Conservation (phyloP, 2,888 invertebrate genomes). For the Ectropis crepuscularia region DNA sequence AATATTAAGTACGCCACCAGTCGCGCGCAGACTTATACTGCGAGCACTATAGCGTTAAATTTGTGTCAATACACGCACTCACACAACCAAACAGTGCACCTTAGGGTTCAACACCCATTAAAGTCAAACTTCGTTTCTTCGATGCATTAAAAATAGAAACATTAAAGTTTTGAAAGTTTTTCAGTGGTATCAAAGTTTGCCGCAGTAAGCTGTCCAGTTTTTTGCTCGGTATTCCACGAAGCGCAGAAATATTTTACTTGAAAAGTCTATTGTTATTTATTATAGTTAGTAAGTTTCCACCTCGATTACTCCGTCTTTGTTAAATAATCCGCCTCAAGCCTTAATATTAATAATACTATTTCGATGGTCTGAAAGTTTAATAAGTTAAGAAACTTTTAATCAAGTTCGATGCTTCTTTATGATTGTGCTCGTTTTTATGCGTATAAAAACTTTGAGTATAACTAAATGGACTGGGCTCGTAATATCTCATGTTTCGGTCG, state of each 20-base stretch:
- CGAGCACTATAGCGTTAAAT: slow-evolving; percentile 68
- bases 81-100: slow-evolving; percentile 39
- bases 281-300: slow-evolving; percentile 29
- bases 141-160: slow-evolving; percentile 1
- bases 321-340: slow-evolving; percentile 26
- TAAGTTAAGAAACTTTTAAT: slow-evolving; percentile 36
- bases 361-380: slow-evolving; percentile 32
- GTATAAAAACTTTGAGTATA: slow-evolving; percentile 21
- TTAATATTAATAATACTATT: slow-evolving; percentile 33
- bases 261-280: slow-evolving; percentile 26
- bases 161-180: slow-evolving; percentile 20
- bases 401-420: slow-evolving; percentile 18
- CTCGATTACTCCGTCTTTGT: slow-evolving; percentile 24
- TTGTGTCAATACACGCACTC: slow-evolving; percentile 56
- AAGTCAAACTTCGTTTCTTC: slow-evolving; percentile 22
- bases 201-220: slow-evolving; percentile 17
- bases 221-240: slow-evolving; percentile 10
- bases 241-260: slow-evolving; percentile 27
- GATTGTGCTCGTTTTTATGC: slow-evolving; percentile 22
- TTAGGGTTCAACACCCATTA: slow-evolving; percentile 48
- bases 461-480: slow-evolving; percentile 18
- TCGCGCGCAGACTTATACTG: no score
- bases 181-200: slow-evolving; percentile 24
- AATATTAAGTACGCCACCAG: no score
- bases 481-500: slow-evolving; percentile 13